These are phyloP conservation scores for Amphiduros pacificus DNA, from an alignment of 2,888 invertebrate species.

Conservation along the genomic window DNA sequence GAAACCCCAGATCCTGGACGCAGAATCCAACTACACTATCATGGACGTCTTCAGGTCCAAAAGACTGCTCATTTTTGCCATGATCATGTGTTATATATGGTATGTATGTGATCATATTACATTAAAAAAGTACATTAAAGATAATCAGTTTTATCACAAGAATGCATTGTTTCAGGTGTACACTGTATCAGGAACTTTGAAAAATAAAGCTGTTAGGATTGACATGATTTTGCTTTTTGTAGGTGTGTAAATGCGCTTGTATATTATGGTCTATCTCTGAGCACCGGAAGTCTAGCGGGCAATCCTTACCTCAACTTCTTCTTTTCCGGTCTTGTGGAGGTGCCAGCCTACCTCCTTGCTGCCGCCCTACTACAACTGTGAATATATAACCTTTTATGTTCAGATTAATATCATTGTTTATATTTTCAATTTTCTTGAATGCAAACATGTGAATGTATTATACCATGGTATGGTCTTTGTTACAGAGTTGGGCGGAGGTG, in stretches of 20 bases:
- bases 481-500: constrained; percentile 10
- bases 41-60: constrained; percentile 8
- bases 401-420: no score
- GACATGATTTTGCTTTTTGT: background rate
- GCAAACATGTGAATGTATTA: no score
- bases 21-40: constrained; percentile 9
- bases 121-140: no score
- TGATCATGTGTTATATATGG: constrained; percentile 15
- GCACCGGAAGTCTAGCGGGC: constrained; percentile 18
- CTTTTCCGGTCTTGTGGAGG: constrained; percentile 19
- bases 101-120: no score
- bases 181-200: no score
- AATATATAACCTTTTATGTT: background rate
- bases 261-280: constrained; percentile 23
- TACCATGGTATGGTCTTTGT: no score
- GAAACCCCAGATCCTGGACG: no score
- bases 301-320: constrained; percentile 23
- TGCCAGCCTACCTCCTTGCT: constrained; percentile 20
- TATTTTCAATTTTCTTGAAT: no score
- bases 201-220: no score
- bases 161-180: no score
- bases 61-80: constrained; percentile 2
- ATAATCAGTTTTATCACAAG: no score
- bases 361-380: constrained; percentile 9
- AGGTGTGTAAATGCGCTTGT: constrained; percentile 15